phyloP scores from a whole-genome alignment of 2,113 vertebrate species.

The Parus major region DNA sequence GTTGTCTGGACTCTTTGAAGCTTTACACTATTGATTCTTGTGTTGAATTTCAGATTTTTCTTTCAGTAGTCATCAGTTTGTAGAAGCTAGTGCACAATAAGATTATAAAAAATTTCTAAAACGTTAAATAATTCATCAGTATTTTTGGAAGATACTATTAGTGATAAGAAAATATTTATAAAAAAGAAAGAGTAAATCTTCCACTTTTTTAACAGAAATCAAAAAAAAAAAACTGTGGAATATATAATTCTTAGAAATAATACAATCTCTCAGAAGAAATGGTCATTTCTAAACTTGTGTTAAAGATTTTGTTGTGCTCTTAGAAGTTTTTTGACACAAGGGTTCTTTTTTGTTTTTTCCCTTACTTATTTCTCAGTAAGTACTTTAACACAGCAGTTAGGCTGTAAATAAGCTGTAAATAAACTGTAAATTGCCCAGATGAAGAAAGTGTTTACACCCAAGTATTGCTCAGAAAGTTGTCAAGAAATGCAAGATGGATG shows the following conservation, averaged over 20 bases:
- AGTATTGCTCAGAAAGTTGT: neutral
- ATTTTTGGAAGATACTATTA: neutral
- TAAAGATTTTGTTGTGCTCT: neutral
- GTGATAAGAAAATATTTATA: neutral
- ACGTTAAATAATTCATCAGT: neutral
- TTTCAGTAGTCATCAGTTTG: neutral
- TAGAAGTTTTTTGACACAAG: neutral
- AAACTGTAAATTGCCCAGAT: neutral
- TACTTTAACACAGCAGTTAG: neutral
- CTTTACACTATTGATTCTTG: neutral
- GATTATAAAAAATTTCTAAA: neutral
- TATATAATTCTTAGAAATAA: neutral
- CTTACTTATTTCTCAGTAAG: neutral
- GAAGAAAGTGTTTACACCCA: neutral
- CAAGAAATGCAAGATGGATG: neutral
- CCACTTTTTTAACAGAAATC: neutral
- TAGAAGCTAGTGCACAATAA: neutral
- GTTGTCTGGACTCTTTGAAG: neutral
- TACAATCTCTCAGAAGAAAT: neutral
- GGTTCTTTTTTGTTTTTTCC: neutral
- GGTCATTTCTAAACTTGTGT: accelerated
- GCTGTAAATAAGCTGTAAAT: neutral
- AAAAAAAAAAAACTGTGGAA: accelerated
- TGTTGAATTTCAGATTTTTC: neutral
- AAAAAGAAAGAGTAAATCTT: neutral